Base-by-base conservation (phyloP, 2,113 vertebrate species). In the Phylloscopus whistleri region DNA sequence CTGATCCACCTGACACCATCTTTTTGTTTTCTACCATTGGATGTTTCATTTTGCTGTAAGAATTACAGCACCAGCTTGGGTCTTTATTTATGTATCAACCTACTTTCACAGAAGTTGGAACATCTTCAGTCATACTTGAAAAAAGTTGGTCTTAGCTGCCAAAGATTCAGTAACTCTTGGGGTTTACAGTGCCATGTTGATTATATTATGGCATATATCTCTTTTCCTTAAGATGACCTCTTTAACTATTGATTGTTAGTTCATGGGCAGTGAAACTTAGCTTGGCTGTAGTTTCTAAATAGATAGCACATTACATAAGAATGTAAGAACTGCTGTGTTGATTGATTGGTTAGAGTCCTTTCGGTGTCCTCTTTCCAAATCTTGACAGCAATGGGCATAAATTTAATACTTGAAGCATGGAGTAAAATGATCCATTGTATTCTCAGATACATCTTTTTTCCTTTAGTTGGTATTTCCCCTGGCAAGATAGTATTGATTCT, bases 361-460 rank as follows among this genome's bases (percentile, higher is more conserved):
- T 83, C 83, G 75, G 41, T 91, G 41, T 95, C 67, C 30, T 86
- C 79, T 95, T 94, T 94, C 82, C 51, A 73, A 33, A 73, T 51
- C 72, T 93, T 91, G 84, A 64, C 55, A 90, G 46, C 35, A 53
- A 24, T 73, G 62, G 87, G 33, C 49, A 84, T 94, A 83, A 73
- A 93, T 94, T 68, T 94, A 90, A 66, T 95, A 86, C 75, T 39
- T 3, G 2, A 90, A 82, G 37, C 37, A 23, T 68, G 41, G 46
- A 69, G 87, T 94, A 93, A 93, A 95, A 84, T 0, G 59, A 90
- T 90, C 79, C 68, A 67, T 86, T 85, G 75, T 93, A 55, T 95
- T 46, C 73, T 77, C 52, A 70, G 48, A 48, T 83, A 10, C 0
- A 19, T 80, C 11, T 84, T 80, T 74, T 80, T 87, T 33, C 41